These are phyloP conservation scores for Mythimna impura DNA, from an alignment of 2,888 invertebrate genomes.

Conservation along the genomic window DNA sequence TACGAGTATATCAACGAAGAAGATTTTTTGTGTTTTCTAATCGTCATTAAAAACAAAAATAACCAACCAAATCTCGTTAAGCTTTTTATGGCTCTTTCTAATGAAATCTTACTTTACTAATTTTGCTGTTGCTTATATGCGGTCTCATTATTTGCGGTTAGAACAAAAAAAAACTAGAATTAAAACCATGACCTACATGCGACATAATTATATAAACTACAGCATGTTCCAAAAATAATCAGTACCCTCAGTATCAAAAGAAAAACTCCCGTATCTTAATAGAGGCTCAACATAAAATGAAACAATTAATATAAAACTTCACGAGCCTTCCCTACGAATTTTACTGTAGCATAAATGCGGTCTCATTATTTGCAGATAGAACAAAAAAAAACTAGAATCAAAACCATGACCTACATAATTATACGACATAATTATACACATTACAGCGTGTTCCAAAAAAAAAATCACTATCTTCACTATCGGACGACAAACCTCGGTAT, in stretches of 20 bases:
- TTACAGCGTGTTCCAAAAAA: slow-evolving; percentile 66
- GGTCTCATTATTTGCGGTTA: not conserved
- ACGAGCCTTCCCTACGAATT: slow-evolving; percentile 36
- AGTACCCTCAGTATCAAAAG: slow-evolving; percentile 55
- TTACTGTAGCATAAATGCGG: not conserved
- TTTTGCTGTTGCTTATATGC: not conserved
- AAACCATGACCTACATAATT: slow-evolving; percentile 41
- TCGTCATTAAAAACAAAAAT: not conserved
- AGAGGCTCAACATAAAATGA: slow-evolving; percentile 80
- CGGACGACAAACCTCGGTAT: slow-evolving; percentile 73
- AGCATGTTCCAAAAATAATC: slow-evolving; percentile 66
- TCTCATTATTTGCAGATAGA: not conserved
- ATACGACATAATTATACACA: too few relatives aligned
- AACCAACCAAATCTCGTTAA: not conserved
- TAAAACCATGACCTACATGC: slow-evolving; percentile 35
- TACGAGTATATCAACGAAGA: not conserved
- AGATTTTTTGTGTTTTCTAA: too few relatives aligned
- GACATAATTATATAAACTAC: slow-evolving; percentile 9
- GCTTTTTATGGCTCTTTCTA: slow-evolving; percentile 2
- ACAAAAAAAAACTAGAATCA: not conserved
- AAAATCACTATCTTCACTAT: slow-evolving; percentile 51
- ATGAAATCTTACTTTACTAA: not conserved
- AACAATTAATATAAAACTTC: slow-evolving; percentile 83
- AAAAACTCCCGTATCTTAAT: slow-evolving; percentile 78
- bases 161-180: not conserved